These are phyloP conservation scores for Cassiopea andromeda DNA, from an alignment of 30 jellyfish, hydroid and myxozoan species.

Conservation along the genomic window DNA sequence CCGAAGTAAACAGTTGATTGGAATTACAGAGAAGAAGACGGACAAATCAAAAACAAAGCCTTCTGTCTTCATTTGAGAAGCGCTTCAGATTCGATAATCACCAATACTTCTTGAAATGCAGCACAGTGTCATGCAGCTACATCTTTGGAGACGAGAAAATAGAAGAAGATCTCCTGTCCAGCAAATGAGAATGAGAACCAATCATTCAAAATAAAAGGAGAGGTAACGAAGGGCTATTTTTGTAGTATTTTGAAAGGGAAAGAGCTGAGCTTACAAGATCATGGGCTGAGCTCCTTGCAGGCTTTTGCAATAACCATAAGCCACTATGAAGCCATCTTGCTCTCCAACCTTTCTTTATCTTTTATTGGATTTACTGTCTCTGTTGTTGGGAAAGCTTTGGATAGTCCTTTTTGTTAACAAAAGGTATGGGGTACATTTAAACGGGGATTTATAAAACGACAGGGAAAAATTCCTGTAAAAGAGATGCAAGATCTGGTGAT, in stretches of 20 bases:
- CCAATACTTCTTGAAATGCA: too few species aligned
- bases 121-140: too few species aligned
- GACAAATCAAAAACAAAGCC: too few species aligned
- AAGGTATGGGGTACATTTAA: neutral
- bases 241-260: neutral
- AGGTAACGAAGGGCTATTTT: neutral
- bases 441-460: neutral
- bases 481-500: too few species aligned
- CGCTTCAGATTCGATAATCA: too few species aligned
- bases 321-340: neutral
- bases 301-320: neutral
- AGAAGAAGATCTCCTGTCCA: neutral
- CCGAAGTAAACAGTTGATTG: too few species aligned
- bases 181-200: neutral
- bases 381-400: neutral
- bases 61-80: too few species aligned
- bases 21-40: too few species aligned
- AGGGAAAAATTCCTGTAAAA: neutral
- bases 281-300: neutral
- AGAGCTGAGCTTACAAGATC: neutral
- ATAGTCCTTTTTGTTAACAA: neutral
- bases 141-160: neutral
- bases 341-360: neutral
- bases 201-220: neutral
- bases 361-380: neutral